A percentile compares a stretch with the other conserved stretches of the same genome.
Conservation (phyloP, 2,113 vertebrate species). For the Gila orcuttii region DNA sequence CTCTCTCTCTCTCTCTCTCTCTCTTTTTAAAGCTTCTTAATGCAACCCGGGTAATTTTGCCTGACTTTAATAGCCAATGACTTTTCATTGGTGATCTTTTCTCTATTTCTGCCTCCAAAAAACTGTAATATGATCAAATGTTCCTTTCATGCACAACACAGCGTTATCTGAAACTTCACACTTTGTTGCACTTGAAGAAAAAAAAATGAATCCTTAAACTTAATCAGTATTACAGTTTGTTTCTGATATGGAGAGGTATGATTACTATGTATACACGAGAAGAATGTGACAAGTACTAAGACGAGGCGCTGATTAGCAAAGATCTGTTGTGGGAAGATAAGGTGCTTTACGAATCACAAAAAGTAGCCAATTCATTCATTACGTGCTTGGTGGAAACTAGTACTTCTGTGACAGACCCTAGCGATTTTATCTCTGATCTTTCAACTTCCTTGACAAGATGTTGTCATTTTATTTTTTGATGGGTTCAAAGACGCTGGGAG, state of each 20-base stretch:
- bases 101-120: constrained; percentile 63
- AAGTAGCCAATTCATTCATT: constrained; percentile 67
- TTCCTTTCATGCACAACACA: constrained; percentile 75
- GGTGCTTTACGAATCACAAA: constrained; percentile 41
- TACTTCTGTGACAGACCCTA: constrained; percentile 67
- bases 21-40: constrained; percentile 73
- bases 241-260: not conserved
- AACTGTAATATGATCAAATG: constrained; percentile 70
- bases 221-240: constrained; percentile 29
- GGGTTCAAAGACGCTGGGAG: constrained; percentile 61
- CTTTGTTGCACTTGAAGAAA: constrained; percentile 46
- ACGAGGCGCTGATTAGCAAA: constrained; percentile 10
- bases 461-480: constrained; percentile 68
- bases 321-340: constrained; percentile 50
- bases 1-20: constrained; percentile 57
- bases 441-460: constrained; percentile 71
- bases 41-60: constrained; percentile 78
- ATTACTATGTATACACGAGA: constrained; percentile 7
- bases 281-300: not conserved
- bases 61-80: constrained; percentile 75
- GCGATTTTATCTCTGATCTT: constrained; percentile 73
- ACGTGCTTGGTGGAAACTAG: constrained; percentile 61
- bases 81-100: constrained; percentile 75
- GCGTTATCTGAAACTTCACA: constrained; percentile 72
- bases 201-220: not conserved